These are phyloP conservation scores for Pterois miles DNA, from an alignment of 2,797 vertebrate genomes.

Conservation along the genomic window DNA sequence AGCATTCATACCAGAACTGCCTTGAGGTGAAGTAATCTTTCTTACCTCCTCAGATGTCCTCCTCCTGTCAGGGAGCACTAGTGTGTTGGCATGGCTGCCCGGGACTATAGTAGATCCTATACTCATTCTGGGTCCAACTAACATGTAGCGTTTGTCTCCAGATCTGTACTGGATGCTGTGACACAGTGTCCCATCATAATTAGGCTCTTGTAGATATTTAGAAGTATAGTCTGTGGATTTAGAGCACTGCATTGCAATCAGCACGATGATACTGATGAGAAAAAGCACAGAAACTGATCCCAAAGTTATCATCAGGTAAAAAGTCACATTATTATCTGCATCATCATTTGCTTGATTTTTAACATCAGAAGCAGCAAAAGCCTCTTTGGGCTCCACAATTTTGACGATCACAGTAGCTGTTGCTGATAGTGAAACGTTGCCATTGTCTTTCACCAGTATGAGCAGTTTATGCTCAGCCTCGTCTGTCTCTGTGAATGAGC, in stretches of 20 bases:
- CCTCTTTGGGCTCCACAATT: slow-evolving; percentile 46
- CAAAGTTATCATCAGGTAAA: slow-evolving; percentile 44
- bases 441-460: slow-evolving; percentile 62
- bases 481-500: slow-evolving; percentile 60
- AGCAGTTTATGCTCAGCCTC: slow-evolving; percentile 56
- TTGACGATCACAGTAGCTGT: slow-evolving; percentile 49
- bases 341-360: slow-evolving; percentile 14
- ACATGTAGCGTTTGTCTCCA: slow-evolving; percentile 68
- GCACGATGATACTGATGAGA: slow-evolving; percentile 52
- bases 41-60: slow-evolving; percentile 68
- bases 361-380: slow-evolving; percentile 47
- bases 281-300: slow-evolving; percentile 54
- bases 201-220: slow-evolving; percentile 66
- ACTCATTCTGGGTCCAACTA: slow-evolving; percentile 69
- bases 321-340: neutral
- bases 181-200: slow-evolving; percentile 69
- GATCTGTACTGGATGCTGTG: slow-evolving; percentile 74
- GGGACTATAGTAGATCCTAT: slow-evolving; percentile 58
- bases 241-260: slow-evolving; percentile 57
- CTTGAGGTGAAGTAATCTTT: neutral
- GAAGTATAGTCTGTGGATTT: slow-evolving; percentile 62
- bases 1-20: neutral
- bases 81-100: neutral
- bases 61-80: slow-evolving; percentile 31
- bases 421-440: slow-evolving; percentile 35